Base-by-base conservation (phyloP, 2,797 vertebrate species). In the Aythya fuligula region DNA sequence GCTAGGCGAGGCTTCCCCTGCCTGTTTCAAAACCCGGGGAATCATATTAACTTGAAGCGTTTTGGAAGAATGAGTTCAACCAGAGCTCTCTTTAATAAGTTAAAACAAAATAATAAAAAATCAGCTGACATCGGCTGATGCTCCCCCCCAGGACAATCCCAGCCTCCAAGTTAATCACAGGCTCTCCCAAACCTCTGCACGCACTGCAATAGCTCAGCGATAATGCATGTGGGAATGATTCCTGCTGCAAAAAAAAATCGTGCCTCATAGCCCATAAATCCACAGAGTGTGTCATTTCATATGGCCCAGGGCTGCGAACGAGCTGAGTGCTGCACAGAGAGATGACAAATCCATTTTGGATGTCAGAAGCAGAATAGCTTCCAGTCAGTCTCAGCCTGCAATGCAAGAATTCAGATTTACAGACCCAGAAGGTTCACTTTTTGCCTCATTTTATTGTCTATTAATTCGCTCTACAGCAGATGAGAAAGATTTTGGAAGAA, bases 281-380 rank as follows among this genome's bases (percentile, higher is more conserved):
- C 66, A n/a, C 34, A 41, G 22, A 56, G 12, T 16, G 2, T 49
- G 57, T 78, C 30, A 16, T 66, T 79, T 69, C 9, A 3, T 24
- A 72, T 8, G 14, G 72, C 61, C 77, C 66, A 72, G 64, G 60
- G 70, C 83, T 76, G 69, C 14, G 30, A 92, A 78, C 4, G 2
- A 87, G 78, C 69, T 57, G 85, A 76, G 43, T 0, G 0, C 71
- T 71, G 72, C 57, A 41, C 62, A 36, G 80, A 0, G 0, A 91
- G 72, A 56, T 51, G 66, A 93, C 62, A 77, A 74, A 76, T 73
- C 69, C 25, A 81, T 61, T 74, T 49, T 47, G 49, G 54, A 62
- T 64, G 70, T 53, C 58, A 87, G 82, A 88, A 89, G 27, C 75
- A 89, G 67, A 80, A 86, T 69, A 84, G 47, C 49, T 90, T 61